phyloP scores from a whole-genome alignment of 2,888 invertebrate species.

The Stegophylla sp. region DNA sequence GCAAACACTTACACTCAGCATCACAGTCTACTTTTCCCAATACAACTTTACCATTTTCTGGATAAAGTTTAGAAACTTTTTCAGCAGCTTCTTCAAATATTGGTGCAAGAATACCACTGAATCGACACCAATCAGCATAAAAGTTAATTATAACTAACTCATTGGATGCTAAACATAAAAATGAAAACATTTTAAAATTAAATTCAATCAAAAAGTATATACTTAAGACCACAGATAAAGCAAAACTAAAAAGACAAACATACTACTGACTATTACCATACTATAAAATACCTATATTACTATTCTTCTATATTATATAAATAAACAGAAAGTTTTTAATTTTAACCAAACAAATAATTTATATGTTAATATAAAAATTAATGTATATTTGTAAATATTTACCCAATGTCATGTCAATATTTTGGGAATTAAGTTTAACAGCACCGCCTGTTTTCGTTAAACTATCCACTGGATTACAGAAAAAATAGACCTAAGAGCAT shows the following conservation, averaged over 20 bases:
- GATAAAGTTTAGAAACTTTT: conserved; percentile 79
- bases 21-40: conserved; percentile 98
- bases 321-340: neutral
- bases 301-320: too few relatives aligned
- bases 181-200: neutral
- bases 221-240: neutral
- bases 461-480: conserved; percentile 15
- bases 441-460: conserved; percentile 46
- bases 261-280: too few relatives aligned
- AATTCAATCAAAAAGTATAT: neutral
- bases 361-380: neutral
- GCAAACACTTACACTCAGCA: conserved; percentile 74
- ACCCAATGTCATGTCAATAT: conserved; percentile 60
- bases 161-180: conserved; percentile 79
- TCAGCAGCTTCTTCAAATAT: conserved; percentile 95
- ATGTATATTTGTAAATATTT: conserved; percentile 7
- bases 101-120: conserved; percentile 95
- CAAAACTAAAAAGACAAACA: neutral
- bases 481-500: conserved; percentile 15
- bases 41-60: conserved; percentile 79
- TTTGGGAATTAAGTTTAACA: conserved; percentile 38
- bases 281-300: too few relatives aligned
- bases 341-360: neutral
- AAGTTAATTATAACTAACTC: conserved; percentile 98
- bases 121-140: conserved; percentile 99